Conservation (phyloP, 2,797 vertebrate genomes). For the Etheostoma nigrum region DNA sequence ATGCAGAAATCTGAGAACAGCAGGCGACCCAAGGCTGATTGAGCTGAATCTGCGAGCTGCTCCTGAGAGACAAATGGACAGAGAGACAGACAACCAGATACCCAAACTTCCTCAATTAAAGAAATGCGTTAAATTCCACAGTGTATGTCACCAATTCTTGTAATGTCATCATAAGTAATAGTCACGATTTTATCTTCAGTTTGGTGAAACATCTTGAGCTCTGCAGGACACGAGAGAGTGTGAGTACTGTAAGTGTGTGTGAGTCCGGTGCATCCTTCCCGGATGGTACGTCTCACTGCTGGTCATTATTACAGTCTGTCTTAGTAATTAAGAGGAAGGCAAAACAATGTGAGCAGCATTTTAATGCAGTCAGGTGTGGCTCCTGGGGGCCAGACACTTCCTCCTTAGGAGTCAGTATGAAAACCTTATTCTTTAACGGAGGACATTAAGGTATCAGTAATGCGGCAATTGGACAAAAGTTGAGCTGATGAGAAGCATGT, state of each 20-base stretch:
- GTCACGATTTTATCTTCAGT: not conserved
- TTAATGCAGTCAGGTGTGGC: slow-evolving; percentile 62
- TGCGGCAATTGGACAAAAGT: not conserved
- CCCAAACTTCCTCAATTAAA: not conserved
- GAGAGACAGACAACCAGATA: not conserved
- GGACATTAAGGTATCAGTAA: not conserved
- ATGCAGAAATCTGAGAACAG: slow-evolving; percentile 60
- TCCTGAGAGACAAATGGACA: slow-evolving; percentile 25
- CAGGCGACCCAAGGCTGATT: slow-evolving; percentile 15
- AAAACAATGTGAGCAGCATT: slow-evolving; percentile 70
- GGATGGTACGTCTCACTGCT: slow-evolving; percentile 51
- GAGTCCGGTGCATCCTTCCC: slow-evolving; percentile 56
- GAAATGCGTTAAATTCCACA: rapidly evolving
- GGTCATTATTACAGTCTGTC: slow-evolving; percentile 63
- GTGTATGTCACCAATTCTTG: not conserved
- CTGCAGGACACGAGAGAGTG: not conserved
- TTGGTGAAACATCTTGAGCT: not conserved
- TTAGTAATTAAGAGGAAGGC: slow-evolving; percentile 75
- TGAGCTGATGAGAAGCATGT: not conserved
- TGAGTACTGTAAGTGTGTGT: slow-evolving; percentile 7
- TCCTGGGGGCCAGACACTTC: slow-evolving; percentile 50
- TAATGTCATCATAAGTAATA: not conserved
- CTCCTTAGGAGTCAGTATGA: slow-evolving; percentile 19
- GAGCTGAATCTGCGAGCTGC: slow-evolving; percentile 14
- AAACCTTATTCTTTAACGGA: not conserved